Evolutionary conservation across 2,888 invertebrate species (phyloP).

Genomic region (Callosobruchus maculatus): DNA sequence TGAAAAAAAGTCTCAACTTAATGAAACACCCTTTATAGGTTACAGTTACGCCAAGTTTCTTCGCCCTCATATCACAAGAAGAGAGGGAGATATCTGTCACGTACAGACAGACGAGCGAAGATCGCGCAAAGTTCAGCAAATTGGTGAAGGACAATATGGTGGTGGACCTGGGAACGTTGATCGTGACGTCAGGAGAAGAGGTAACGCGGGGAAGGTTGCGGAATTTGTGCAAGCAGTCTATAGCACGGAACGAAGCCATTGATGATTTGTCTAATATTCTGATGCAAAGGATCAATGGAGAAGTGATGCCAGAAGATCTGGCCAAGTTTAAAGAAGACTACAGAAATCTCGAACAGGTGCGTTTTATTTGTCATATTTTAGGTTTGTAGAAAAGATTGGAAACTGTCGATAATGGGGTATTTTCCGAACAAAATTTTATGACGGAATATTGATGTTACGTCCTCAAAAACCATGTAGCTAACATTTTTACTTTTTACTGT

Average conservation of each 20-base stretch:
- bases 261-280: constrained; percentile 31
- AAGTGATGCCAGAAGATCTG: constrained; percentile 39
- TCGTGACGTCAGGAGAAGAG: constrained; percentile 42
- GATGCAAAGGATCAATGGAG: constrained; percentile 33
- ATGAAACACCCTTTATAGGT: too few relatives aligned
- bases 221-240: constrained; percentile 33
- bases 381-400: too few relatives aligned
- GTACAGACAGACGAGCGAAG: constrained; percentile 38
- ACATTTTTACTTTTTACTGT: too few relatives aligned
- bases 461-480: too few relatives aligned
- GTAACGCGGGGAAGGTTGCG: constrained; percentile 40
- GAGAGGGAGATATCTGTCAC: constrained; percentile 33
- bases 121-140: constrained; percentile 33
- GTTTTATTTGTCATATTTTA: neutral
- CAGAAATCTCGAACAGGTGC: neutral
- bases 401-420: too few relatives aligned
- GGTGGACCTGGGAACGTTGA: constrained; percentile 41
- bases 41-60: constrained; percentile 32
- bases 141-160: constrained; percentile 27
- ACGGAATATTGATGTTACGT: too few relatives aligned
- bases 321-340: constrained; percentile 35
- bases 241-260: constrained; percentile 26
- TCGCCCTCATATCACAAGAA: constrained; percentile 39
- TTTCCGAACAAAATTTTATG: too few relatives aligned
- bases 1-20: too few relatives aligned